Percentiles rank a stretch among this genome's conserved stretches.
phyloP scores from a whole-genome alignment of 2,888 invertebrate genomes.

The Amiota mariae region DNA sequence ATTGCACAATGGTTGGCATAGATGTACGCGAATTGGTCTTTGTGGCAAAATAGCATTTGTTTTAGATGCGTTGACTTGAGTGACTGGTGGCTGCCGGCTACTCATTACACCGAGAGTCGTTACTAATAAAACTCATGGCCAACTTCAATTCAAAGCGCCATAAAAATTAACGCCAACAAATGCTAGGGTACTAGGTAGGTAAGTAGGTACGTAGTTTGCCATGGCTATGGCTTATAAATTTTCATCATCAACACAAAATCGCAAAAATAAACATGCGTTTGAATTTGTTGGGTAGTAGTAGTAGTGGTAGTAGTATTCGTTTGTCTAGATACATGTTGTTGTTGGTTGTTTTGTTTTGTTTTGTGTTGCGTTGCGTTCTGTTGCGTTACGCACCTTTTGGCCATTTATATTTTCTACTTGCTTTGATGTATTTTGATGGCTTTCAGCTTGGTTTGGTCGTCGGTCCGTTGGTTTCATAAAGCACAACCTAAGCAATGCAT shows the following conservation, averaged over 20 bases:
- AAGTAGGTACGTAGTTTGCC: background rate
- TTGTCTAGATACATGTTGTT: background rate
- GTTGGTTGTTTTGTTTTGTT: background rate
- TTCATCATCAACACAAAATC: slow-evolving; percentile 9
- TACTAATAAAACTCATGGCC: slow-evolving; percentile 19
- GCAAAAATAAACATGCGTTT: slow-evolving; percentile 11
- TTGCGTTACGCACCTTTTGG: slow-evolving; percentile 11
- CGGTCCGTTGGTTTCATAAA: background rate
- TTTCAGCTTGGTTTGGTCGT: background rate
- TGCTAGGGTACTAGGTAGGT: no score
- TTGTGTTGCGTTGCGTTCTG: background rate
- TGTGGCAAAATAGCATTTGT: no score
- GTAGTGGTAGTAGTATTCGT: no score
- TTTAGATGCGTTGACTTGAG: background rate
- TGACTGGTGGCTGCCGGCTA: background rate
- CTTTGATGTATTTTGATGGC: background rate
- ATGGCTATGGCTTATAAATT: slow-evolving; percentile 15
- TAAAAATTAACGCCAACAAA: slow-evolving; percentile 20
- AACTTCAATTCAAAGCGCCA: slow-evolving; percentile 3
- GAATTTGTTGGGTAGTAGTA: background rate
- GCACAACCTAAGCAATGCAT: background rate
- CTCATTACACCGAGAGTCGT: background rate
- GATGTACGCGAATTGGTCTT: slow-evolving; percentile 34
- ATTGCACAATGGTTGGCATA: slow-evolving; percentile 2
- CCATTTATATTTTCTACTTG: background rate